Evolutionary conservation across 1,140 invertebrate species (phyloP).

Genomic region (Tigriopus japonicus): DNA sequence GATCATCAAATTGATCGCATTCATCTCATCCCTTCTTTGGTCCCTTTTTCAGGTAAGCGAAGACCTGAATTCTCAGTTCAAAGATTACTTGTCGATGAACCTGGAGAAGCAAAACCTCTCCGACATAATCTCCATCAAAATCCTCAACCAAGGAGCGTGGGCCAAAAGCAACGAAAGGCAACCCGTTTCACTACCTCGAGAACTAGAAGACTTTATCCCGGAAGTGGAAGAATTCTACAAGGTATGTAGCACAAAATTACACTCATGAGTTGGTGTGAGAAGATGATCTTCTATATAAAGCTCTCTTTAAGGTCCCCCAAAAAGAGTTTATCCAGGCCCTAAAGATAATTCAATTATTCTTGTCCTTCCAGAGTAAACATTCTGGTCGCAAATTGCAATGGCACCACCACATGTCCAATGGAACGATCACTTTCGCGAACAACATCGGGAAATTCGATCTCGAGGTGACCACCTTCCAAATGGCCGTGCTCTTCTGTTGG

Average conservation of each 20-base stretch:
- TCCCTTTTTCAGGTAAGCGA: conserved; percentile 44
- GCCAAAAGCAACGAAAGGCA: conserved; percentile 77
- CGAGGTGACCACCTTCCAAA: conserved; percentile 98
- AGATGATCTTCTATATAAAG: too few relatives aligned
- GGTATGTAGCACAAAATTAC: background rate
- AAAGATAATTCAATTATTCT: too few relatives aligned
- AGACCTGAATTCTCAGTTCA: conserved; percentile 90
- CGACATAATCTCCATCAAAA: conserved; percentile 44
- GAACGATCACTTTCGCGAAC: conserved; percentile 39
- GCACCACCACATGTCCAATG: conserved; percentile 99
- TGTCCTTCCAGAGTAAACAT: conserved; percentile 58
- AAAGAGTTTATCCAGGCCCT: too few relatives aligned
- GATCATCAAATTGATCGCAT: too few relatives aligned
- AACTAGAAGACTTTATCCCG: conserved; percentile 94
- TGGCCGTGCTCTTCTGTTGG: conserved; percentile 98
- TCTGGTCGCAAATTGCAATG: conserved; percentile 94
- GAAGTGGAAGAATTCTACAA: conserved; percentile 85
- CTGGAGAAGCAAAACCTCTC: conserved; percentile 20
- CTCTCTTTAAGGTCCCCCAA: too few relatives aligned
- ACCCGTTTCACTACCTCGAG: conserved; percentile 82
- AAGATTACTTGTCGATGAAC: conserved; percentile 26
- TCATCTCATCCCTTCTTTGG: too few relatives aligned
- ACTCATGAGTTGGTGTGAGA: too few relatives aligned
- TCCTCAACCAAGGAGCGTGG: conserved; percentile 97
- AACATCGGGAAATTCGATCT: conserved; percentile 79